These are phyloP conservation scores for Mya arenaria DNA, from an alignment of 1,140 invertebrate species.

Conservation along the genomic window DNA sequence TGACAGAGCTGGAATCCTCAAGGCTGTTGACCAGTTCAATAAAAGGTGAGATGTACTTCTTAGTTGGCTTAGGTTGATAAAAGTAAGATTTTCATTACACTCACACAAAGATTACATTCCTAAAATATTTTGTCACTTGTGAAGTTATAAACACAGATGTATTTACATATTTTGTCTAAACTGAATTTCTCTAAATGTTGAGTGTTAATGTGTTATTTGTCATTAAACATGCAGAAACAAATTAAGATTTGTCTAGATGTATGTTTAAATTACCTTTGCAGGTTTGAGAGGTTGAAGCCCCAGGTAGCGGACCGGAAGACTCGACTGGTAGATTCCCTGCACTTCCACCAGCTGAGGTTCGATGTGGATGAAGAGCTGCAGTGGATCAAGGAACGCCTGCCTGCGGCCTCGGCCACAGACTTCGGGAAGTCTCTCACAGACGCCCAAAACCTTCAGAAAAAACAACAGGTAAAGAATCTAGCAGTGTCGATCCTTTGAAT, in stretches of 20 bases:
- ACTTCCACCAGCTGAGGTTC: slow-evolving; percentile 96
- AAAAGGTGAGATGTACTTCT: slow-evolving; percentile 80
- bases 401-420: slow-evolving; percentile 89
- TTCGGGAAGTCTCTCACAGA: slow-evolving; percentile 90
- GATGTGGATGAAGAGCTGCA: slow-evolving; percentile 96
- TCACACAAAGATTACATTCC: no score
- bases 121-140: no score
- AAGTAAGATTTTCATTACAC: no score
- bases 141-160: no score
- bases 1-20: slow-evolving; percentile 92
- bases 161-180: no score
- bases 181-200: background rate
- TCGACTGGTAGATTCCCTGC: slow-evolving; percentile 92
- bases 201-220: background rate
- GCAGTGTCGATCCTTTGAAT: no score
- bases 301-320: slow-evolving; percentile 85
- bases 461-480: slow-evolving; percentile 90
- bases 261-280: slow-evolving; percentile 36
- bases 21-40: slow-evolving; percentile 89
- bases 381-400: slow-evolving; percentile 96
- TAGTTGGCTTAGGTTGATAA: background rate
- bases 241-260: background rate
- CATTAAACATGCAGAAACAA: background rate
- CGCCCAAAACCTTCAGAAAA: slow-evolving; percentile 95
- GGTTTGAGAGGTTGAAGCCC: slow-evolving; percentile 81